Conservation (phyloP, 2,797 vertebrate species). For the Hydrocynus forskahlii region DNA sequence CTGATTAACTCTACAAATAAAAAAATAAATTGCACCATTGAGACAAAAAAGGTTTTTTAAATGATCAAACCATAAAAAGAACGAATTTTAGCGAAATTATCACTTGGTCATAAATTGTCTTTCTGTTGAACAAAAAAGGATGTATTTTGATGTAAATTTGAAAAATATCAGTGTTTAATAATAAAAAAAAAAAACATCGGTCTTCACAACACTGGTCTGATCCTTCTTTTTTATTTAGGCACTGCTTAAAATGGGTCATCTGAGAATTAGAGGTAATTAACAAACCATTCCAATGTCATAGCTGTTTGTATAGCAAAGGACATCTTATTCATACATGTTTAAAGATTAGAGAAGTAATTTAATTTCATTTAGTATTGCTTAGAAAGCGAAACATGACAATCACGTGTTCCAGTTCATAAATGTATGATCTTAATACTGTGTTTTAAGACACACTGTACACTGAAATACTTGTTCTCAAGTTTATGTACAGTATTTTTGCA, state of each 20-base stretch:
- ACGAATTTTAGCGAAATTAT: neutral
- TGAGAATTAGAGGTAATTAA: slow-evolving; percentile 52
- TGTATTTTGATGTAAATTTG: slow-evolving; percentile 16
- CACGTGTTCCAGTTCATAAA: neutral
- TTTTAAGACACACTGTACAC: neutral
- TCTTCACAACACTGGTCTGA: slow-evolving; percentile 52
- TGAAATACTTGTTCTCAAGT: neutral
- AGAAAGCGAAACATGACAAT: neutral
- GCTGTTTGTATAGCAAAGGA: slow-evolving; percentile 69
- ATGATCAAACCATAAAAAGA: neutral
- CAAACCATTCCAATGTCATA: slow-evolving; percentile 45
- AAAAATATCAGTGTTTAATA: slow-evolving; percentile 47
- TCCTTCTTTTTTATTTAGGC: slow-evolving; percentile 52
- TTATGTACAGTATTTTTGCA: neutral
- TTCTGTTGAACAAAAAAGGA: neutral
- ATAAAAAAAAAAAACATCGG: slow-evolving; percentile 62
- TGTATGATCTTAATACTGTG: neutral
- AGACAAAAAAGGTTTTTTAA: neutral
- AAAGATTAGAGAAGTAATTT: neutral
- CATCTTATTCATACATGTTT: slow-evolving; percentile 43
- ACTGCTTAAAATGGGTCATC: slow-evolving; percentile 11
- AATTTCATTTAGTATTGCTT: neutral
- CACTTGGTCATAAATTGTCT: neutral
- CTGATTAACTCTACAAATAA: neutral
- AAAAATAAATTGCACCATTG: neutral